Conservation (phyloP, 2,113 vertebrate genomes). For the Promerops cafer region DNA sequence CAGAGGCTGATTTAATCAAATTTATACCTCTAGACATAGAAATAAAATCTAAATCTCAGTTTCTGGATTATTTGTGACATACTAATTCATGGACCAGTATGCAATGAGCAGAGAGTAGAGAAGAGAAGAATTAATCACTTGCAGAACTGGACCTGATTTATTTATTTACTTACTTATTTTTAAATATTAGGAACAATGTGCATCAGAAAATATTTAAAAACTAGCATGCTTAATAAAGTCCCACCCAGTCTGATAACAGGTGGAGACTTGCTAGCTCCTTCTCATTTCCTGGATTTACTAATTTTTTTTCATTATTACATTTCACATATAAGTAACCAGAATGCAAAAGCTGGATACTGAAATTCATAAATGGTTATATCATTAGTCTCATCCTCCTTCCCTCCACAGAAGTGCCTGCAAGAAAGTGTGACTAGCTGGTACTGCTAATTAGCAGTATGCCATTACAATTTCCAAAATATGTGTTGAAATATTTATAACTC, state of each 20-base stretch:
- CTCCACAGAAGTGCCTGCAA: not conserved
- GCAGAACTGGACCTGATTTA: not conserved
- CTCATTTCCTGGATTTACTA: not conserved
- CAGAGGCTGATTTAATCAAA: not conserved
- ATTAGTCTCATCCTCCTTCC: not conserved
- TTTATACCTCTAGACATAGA: not conserved
- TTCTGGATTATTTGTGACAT: not conserved
- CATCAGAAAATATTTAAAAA: not conserved
- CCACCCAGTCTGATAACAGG: not conserved
- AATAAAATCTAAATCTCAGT: not conserved
- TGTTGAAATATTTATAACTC: not conserved
- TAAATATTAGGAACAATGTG: not conserved
- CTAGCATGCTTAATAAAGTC: not conserved
- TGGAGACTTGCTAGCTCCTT: not conserved
- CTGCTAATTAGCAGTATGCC: not conserved
- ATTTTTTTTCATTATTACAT: not conserved
- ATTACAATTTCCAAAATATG: not conserved
- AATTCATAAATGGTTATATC: not conserved
- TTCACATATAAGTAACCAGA: not conserved
- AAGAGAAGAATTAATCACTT: not conserved
- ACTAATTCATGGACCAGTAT: not conserved
- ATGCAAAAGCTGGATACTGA: not conserved
- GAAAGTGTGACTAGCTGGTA: not conserved
- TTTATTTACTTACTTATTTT: not conserved
- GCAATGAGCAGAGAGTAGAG: not conserved